These are phyloP conservation scores for Drosophila baimaii DNA, from an alignment of 1,140 invertebrate genomes.

Conservation along the genomic window DNA sequence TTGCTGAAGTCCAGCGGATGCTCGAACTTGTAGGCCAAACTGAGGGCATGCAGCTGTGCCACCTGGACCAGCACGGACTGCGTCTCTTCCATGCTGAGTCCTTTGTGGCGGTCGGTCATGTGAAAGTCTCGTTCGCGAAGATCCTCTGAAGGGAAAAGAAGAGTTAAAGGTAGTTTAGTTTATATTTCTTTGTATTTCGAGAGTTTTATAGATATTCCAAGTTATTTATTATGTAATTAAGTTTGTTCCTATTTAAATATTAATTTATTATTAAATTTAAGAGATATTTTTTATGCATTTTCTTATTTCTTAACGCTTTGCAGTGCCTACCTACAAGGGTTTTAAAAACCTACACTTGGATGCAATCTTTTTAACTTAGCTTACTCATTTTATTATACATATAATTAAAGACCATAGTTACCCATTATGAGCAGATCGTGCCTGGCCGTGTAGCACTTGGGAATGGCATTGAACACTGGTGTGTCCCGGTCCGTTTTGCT, in stretches of 20 bases:
- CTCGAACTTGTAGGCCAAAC: conserved; percentile 87
- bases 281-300: too few relatives aligned
- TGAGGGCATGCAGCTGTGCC: conserved; percentile 88
- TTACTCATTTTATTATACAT: too few relatives aligned
- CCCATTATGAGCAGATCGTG: conserved; percentile 88
- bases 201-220: too few relatives aligned
- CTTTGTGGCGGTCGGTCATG: conserved; percentile 88
- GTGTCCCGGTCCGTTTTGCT: conserved; percentile 72
- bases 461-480: conserved; percentile 86
- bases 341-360: too few relatives aligned
- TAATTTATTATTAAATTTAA: too few relatives aligned
- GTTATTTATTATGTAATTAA: too few relatives aligned
- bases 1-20: conserved; percentile 88
- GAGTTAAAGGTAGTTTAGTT: background rate
- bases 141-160: conserved; percentile 78
- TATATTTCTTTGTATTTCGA: conserved; percentile 65
- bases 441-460: conserved; percentile 87
- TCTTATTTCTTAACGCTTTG: too few relatives aligned
- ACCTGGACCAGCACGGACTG: conserved; percentile 87
- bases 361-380: too few relatives aligned
- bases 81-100: conserved; percentile 87
- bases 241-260: too few relatives aligned
- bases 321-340: too few relatives aligned
- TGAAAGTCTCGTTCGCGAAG: conserved; percentile 86
- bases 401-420: conserved; percentile 26